Percentiles rank a stretch among this genome's conserved stretches.
These are phyloP conservation scores for Diarsia mendica DNA, from an alignment of 2,888 invertebrate genomes.

Conservation along the genomic window DNA sequence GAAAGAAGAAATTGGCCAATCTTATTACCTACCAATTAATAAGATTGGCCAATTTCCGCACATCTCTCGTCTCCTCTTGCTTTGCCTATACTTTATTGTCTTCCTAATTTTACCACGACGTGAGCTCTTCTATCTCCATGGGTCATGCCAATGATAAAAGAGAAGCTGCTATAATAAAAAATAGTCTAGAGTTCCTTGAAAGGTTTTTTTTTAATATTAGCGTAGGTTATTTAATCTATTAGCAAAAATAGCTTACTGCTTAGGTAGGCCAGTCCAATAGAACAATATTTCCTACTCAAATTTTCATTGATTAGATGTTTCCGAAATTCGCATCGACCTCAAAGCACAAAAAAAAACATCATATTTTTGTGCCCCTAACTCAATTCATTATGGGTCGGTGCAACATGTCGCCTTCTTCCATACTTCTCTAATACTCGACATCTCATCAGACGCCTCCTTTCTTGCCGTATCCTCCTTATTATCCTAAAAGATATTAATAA, in stretches of 20 bases:
- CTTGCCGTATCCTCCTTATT: no score
- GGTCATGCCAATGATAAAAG: not conserved
- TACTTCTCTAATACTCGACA: no score
- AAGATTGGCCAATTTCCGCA: no score
- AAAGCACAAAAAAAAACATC: not conserved
- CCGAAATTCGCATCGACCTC: not conserved
- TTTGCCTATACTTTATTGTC: not conserved
- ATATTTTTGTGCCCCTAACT: no score
- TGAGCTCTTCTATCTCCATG: not conserved
- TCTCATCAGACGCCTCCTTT: no score
- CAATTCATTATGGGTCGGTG: no score
- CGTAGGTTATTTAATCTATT: not conserved
- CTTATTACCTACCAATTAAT: no score
- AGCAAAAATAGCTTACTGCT: not conserved
- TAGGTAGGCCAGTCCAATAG: not conserved
- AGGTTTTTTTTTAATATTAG: not conserved
- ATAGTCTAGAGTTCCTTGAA: no score
- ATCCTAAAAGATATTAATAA: not conserved
- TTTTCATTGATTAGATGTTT: not conserved
- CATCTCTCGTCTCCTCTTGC: not conserved
- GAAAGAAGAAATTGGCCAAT: no score
- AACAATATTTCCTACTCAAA: not conserved
- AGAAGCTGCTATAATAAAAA: not conserved
- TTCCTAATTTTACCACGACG: not conserved
- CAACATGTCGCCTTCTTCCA: no score